Conservation (phyloP, 64 coral and sea anemone genomes). For the Pocillopora verrucosa region DNA sequence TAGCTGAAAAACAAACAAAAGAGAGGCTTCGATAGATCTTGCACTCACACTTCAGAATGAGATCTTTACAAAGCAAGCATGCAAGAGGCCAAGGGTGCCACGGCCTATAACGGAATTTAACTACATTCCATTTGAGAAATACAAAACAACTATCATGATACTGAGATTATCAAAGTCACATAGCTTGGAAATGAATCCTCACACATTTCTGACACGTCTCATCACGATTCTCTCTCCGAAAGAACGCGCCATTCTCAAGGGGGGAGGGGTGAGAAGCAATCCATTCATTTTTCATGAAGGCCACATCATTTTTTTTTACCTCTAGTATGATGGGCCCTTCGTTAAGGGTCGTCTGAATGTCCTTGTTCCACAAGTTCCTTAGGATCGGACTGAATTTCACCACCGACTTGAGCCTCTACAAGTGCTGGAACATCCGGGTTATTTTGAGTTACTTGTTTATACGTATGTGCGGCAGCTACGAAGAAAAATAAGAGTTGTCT, state of each 20-base stretch:
- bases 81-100: too few relatives aligned
- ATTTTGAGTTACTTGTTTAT: slow-evolving; percentile 47
- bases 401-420: background rate
- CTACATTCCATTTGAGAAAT: background rate
- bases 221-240: background rate
- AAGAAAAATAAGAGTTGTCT: background rate
- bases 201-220: background rate
- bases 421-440: slow-evolving; percentile 1
- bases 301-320: background rate
- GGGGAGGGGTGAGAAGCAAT: background rate
- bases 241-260: background rate
- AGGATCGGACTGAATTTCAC: slow-evolving; percentile 37
- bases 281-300: background rate
- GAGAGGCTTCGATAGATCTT: too few relatives aligned
- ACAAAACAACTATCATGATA: background rate
- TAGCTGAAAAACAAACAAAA: too few relatives aligned
- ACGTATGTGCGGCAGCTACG: slow-evolving; percentile 28
- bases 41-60: too few relatives aligned
- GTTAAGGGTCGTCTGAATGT: slow-evolving; percentile 5
- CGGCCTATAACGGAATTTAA: too few relatives aligned
- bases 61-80: too few relatives aligned
- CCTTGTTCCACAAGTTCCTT: slow-evolving; percentile 25
- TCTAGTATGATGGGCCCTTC: slow-evolving; percentile 5
- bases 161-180: background rate
- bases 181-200: too few relatives aligned